Percentiles rank a stretch among this genome's conserved stretches.
These are phyloP conservation scores for Acanthopleura granulata DNA, from an alignment of 2,888 invertebrate species.

Conservation along the genomic window DNA sequence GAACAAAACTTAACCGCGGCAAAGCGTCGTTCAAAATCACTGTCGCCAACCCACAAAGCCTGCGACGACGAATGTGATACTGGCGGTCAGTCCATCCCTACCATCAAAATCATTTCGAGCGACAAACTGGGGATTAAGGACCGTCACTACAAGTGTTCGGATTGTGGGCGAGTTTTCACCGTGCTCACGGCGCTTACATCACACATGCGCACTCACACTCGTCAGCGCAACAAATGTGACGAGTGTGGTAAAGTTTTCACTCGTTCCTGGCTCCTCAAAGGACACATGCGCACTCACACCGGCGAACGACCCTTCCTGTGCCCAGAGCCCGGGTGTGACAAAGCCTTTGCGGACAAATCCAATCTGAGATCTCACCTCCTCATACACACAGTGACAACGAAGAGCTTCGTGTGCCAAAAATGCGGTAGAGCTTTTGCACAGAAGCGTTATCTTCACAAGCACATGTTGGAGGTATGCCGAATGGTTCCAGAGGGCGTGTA, in stretches of 20 bases:
- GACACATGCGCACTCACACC: slow-evolving; percentile 67
- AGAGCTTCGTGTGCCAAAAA: slow-evolving; percentile 57
- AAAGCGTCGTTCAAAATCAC: too few relatives aligned
- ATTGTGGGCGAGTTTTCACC: slow-evolving; percentile 52
- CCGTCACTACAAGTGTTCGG: slow-evolving; percentile 41
- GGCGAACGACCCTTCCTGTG: slow-evolving; percentile 66
- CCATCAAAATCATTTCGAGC: background rate
- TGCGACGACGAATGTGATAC: too few relatives aligned
- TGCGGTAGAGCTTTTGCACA: slow-evolving; percentile 67
- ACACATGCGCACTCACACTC: slow-evolving; percentile 50
- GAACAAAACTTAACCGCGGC: background rate
- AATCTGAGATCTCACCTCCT: slow-evolving; percentile 65
- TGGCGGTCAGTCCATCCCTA: background rate
- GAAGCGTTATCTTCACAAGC: slow-evolving; percentile 67
- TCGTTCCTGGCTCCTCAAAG: slow-evolving; percentile 66
- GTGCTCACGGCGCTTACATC: slow-evolving; percentile 43
- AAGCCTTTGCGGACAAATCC: slow-evolving; percentile 67
- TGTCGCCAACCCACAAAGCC: too few relatives aligned
- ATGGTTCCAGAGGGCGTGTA: slow-evolving; percentile 26
- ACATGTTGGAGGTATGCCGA: slow-evolving; percentile 65
- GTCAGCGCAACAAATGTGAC: slow-evolving; percentile 54
- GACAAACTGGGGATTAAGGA: background rate
- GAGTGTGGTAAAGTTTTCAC: slow-evolving; percentile 65
- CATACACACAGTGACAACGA: slow-evolving; percentile 61
- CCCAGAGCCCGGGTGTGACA: slow-evolving; percentile 55